Base-by-base conservation (phyloP, 1,140 invertebrate genomes). In the Mycetomoellerius zeteki region DNA sequence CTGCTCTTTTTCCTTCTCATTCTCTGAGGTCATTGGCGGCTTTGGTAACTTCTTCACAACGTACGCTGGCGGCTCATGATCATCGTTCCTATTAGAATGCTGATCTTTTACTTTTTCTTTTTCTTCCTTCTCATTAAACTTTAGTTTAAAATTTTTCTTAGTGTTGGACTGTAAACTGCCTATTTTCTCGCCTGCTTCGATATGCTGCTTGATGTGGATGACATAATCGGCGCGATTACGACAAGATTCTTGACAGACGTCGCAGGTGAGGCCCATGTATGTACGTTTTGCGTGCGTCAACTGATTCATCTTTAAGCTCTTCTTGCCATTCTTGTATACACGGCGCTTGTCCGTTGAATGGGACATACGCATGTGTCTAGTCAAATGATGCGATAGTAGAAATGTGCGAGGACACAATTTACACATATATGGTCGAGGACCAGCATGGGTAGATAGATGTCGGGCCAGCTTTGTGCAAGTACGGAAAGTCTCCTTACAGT, bases 371-470 rank as follows among this genome's bases (percentile, higher is more conserved):
- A 97, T 95, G 86, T 97, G 97, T 91, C 97, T 96, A 0, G 97
- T 97, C 80, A 97, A 95, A 93, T 98, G 97, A 92, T 98, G 97
- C 7, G 97, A 97, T 1, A 98, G 94, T 0, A 97, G 89, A 92
- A 97, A 98, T 27, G 96, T 97, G 56, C 97, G 96, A 1, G 96
- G 94, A 82, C 97, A 98, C n/a, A 96, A 95, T 90, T 97, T 97
- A 94, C 97, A 98, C 0, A 97, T 96, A 92, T 97, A 97, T 0
- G 97, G 96, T 21, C 97, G 93, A 24, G 96, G 95, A 0, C 97
- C 97, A 2, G 97, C 97, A 89, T 98, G 97, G 0, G 96, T 96
- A 6, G 97, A 96, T 16, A 97, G 90, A 86, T 98, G 97, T 0
- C 97, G 95, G 0, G 97, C 96, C 16, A 98, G 92, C 87, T 97